Conservation (phyloP, 2,113 vertebrate species). For the Peucedramus taeniatus region DNA sequence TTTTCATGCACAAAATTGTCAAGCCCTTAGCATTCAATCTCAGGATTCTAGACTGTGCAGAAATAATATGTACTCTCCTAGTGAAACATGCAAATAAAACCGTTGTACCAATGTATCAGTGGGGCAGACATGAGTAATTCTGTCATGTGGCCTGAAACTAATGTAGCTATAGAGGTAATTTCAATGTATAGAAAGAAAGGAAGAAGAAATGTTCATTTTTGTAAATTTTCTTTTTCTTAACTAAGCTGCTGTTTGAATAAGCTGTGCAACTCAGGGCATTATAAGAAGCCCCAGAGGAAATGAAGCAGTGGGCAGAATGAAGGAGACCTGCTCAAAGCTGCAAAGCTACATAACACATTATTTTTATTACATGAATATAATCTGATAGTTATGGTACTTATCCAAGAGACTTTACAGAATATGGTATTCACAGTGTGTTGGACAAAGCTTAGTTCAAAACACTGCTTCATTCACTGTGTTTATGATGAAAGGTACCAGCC, state of each 20-base stretch:
- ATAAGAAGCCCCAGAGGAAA: conserved; percentile 1
- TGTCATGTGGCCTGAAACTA: background rate
- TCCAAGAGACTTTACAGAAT: conserved; percentile 14
- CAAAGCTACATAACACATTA: background rate
- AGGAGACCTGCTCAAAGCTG: conserved; percentile 6
- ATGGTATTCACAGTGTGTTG: background rate
- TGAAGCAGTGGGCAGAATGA: background rate
- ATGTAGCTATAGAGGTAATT: background rate
- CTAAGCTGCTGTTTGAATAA: background rate
- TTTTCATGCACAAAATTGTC: background rate
- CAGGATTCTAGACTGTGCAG: background rate
- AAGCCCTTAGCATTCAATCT: background rate
- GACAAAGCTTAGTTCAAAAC: conserved; percentile 31
- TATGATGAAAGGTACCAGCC: background rate
- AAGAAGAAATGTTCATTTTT: background rate
- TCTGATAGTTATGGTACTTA: background rate
- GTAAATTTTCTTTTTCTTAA: background rate
- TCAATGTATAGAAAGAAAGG: background rate
- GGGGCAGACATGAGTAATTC: background rate
- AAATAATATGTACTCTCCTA: background rate
- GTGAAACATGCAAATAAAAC: background rate
- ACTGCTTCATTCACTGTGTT: background rate
- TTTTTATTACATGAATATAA: conserved; percentile 34
- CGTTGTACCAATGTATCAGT: background rate
- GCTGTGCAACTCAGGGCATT: background rate